Conservation (phyloP, 2,888 invertebrate genomes). For the Pristionchus exspectatus region DNA sequence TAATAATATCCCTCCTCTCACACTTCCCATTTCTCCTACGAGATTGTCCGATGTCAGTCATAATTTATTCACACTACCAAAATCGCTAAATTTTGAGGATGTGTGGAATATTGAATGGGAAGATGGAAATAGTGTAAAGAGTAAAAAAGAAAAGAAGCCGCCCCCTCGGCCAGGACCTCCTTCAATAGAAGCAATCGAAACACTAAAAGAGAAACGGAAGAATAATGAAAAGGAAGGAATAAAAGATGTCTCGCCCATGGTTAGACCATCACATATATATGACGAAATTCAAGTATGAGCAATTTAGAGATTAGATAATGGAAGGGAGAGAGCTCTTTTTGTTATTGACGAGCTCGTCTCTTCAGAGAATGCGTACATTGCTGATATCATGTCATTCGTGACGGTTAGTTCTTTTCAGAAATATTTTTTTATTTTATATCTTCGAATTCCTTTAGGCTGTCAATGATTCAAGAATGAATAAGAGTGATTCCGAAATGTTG, state of each 20-base stretch:
- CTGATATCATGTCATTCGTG: background rate
- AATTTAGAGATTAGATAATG: background rate
- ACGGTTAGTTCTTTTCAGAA: background rate
- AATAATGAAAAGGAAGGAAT: background rate
- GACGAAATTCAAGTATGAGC: background rate
- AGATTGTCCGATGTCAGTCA: background rate
- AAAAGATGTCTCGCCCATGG: background rate
- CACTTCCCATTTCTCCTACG: background rate
- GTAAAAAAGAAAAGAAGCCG: background rate
- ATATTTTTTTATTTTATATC: background rate
- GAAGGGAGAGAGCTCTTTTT: background rate
- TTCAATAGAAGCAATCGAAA: slow-evolving; percentile 1
- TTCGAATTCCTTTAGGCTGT: background rate
- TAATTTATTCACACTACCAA: background rate
- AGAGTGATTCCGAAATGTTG: background rate
- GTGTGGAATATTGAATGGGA: background rate
- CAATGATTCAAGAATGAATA: background rate
- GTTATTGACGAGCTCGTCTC: background rate
- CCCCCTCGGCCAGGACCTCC: slow-evolving; percentile 28
- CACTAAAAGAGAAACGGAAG: background rate
- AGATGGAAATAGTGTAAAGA: background rate
- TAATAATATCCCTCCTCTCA: too few relatives aligned
- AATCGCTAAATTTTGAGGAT: background rate
- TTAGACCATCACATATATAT: background rate
- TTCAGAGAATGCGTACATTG: background rate